These are phyloP conservation scores for Andrena minutula DNA, from an alignment of 2,888 invertebrate genomes.

Conservation along the genomic window DNA sequence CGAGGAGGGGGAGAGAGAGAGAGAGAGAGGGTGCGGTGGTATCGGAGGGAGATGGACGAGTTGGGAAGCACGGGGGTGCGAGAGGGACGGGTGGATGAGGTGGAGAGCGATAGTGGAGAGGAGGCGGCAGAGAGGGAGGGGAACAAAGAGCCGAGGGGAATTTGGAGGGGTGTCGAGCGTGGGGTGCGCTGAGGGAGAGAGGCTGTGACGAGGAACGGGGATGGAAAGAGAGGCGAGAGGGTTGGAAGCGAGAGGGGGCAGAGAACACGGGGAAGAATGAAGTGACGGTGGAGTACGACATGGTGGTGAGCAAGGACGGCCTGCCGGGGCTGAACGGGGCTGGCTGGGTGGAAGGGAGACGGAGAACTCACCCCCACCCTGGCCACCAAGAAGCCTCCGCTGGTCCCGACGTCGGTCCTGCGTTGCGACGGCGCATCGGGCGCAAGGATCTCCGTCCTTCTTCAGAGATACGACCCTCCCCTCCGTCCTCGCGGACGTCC, in stretches of 20 bases:
- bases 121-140: neutral
- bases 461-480: conserved; percentile 46
- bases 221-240: conserved; percentile 1
- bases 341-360: conserved; percentile 25
- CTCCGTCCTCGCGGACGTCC: conserved; percentile 22
- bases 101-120: conserved; percentile 17
- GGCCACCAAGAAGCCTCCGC: conserved; percentile 40
- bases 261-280: conserved; percentile 55
- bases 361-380: conserved; percentile 49
- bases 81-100: conserved; percentile 28
- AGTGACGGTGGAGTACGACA: conserved; percentile 40
- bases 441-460: conserved; percentile 67
- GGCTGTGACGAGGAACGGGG: neutral
- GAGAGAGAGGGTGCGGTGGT: conserved; percentile 4
- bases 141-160: conserved; percentile 8
- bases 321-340: conserved; percentile 18
- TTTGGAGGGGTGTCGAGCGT: neutral
- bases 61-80: neutral
- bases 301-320: conserved; percentile 8
- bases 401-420: conserved; percentile 65
- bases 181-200: neutral
- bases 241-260: conserved; percentile 6
- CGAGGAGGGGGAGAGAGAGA: conserved; percentile 26
- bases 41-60: conserved; percentile 30
- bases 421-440: conserved; percentile 72